Evolutionary conservation across 2,888 invertebrate genomes (phyloP).

Genomic region (Syrista parreyssii): DNA sequence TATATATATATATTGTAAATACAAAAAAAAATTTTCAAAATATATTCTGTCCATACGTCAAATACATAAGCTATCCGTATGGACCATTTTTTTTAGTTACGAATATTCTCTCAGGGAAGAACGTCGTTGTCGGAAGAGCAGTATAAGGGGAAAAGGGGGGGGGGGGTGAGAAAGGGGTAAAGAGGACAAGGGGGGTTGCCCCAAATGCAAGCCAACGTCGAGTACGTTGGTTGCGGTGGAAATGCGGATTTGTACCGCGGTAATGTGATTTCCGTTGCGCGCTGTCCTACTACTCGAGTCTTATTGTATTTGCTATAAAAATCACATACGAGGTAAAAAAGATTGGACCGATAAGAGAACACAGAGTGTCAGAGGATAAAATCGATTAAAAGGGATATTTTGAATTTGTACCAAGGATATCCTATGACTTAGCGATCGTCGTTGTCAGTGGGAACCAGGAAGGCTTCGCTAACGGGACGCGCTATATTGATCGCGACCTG

Average conservation of each 20-base stretch:
- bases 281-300: background rate
- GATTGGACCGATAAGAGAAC: background rate
- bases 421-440: background rate
- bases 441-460: background rate
- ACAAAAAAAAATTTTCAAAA: no score
- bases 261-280: background rate
- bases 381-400: no score
- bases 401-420: background rate
- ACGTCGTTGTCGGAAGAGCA: background rate
- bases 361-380: background rate
- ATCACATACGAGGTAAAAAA: background rate
- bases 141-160: no score
- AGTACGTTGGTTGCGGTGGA: background rate
- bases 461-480: constrained; percentile 2
- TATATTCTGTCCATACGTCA: no score
- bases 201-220: background rate
- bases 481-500: constrained; percentile 61
- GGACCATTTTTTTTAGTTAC: background rate
- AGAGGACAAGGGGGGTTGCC: background rate
- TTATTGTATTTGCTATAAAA: background rate
- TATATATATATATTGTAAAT: no score
- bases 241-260: background rate
- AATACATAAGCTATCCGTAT: no score
- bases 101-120: background rate
- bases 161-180: background rate